A percentile compares a stretch with the other conserved stretches of the same genome.
Evolutionary conservation across 2,113 vertebrate species (phyloP).

Genomic region (Neogale vison): DNA sequence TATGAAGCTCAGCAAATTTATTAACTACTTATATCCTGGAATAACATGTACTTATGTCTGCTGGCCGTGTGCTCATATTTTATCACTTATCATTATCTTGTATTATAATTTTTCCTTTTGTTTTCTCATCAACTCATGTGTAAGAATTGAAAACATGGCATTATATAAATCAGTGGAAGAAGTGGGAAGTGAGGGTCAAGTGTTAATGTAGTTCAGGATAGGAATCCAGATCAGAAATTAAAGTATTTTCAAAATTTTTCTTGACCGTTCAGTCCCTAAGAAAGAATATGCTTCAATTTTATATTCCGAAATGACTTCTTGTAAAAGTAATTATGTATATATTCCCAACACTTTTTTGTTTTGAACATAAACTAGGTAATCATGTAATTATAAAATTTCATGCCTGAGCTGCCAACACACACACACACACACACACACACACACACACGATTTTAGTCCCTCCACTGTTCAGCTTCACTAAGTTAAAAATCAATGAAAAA

Average conservation of each 20-base stretch:
- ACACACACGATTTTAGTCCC: not conserved
- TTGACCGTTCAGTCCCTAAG: not conserved
- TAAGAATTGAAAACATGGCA: not conserved
- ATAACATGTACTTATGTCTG: not conserved
- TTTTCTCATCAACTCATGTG: not conserved
- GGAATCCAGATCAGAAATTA: not conserved
- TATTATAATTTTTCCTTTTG: not conserved
- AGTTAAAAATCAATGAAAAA: conserved; percentile 9
- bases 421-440: not conserved
- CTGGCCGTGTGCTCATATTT: not conserved
- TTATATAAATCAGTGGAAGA: not conserved
- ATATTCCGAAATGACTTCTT: not conserved
- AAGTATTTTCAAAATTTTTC: not conserved
- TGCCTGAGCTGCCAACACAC: not conserved
- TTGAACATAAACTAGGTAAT: not conserved
- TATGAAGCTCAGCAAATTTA: not conserved
- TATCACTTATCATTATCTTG: not conserved
- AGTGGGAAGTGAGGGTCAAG: not conserved
- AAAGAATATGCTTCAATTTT: not conserved
- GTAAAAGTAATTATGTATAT: not conserved
- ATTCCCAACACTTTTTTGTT: not conserved
- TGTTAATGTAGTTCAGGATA: not conserved
- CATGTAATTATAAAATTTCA: not conserved
- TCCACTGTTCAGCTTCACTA: not conserved
- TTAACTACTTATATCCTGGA: not conserved